These are phyloP conservation scores for Python bivittatus DNA, from an alignment of 2,113 vertebrate genomes.

Conservation along the genomic window DNA sequence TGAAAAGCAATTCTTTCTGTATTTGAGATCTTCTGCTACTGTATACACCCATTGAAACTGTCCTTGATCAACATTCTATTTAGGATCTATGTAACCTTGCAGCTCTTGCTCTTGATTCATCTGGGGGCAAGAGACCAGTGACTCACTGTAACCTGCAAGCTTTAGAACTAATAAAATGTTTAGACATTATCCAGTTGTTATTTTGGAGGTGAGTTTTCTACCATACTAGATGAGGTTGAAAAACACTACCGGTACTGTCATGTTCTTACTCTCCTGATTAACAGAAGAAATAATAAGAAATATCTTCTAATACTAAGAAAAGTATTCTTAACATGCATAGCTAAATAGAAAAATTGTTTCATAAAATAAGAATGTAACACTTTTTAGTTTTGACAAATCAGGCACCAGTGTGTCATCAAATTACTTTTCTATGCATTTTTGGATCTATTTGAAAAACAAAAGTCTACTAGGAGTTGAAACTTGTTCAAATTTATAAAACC, in stretches of 20 bases:
- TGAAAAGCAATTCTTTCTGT: neutral
- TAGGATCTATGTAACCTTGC: neutral
- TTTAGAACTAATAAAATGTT: neutral
- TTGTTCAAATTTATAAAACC: neutral
- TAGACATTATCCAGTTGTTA: neutral
- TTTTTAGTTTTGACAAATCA: neutral
- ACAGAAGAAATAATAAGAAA: constrained; percentile 12
- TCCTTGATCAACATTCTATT: neutral
- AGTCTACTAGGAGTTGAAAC: neutral
- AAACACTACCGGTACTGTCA: neutral
- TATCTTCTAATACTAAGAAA: neutral
- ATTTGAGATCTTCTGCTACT: neutral
- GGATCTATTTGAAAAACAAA: neutral
- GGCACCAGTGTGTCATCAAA: neutral
- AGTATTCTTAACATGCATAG: neutral
- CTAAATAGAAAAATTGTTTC: neutral
- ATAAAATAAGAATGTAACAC: neutral
- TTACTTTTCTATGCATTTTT: neutral
- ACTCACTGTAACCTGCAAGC: neutral
- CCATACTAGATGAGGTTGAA: neutral
- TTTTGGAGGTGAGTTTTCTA: neutral
- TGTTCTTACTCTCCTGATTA: neutral
- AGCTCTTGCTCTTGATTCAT: neutral
- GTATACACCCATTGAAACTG: neutral
- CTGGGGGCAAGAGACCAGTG: neutral